A percentile compares a stretch with the other conserved stretches of the same genome.
phyloP scores from a whole-genome alignment of 1,140 invertebrate genomes.

The Zaprionus davidi region DNA sequence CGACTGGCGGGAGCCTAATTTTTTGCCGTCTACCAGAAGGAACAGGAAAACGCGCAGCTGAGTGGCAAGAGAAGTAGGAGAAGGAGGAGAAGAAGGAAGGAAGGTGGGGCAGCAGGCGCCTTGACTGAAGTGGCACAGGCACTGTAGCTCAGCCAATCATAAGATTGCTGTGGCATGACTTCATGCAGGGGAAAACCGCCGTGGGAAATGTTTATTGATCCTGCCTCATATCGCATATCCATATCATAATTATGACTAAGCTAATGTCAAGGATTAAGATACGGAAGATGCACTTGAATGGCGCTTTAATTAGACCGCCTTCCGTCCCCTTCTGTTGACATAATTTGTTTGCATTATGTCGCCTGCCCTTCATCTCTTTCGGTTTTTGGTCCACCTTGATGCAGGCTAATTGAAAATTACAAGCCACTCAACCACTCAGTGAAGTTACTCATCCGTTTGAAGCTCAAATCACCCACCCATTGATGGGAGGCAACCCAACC shows the following conservation, averaged over 20 bases:
- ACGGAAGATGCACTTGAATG: slow-evolving; percentile 33
- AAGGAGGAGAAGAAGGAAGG: slow-evolving; percentile 16
- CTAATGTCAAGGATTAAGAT: slow-evolving; percentile 45
- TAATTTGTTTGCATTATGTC: slow-evolving; percentile 72
- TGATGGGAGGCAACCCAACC: slow-evolving; percentile 1
- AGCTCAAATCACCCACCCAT: slow-evolving; percentile 9
- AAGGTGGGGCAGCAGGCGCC: slow-evolving; percentile 13
- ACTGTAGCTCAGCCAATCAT: slow-evolving; percentile 70
- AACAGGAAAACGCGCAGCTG: slow-evolving; percentile 5
- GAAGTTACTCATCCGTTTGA: background rate
- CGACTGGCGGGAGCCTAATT: slow-evolving; percentile 81
- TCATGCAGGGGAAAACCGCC: slow-evolving; percentile 40
- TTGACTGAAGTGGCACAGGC: slow-evolving; percentile 39
- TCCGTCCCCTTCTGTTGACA: slow-evolving; percentile 61
- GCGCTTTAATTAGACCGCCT: slow-evolving; percentile 62
- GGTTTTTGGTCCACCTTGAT: slow-evolving; percentile 59
- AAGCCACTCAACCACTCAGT: slow-evolving; percentile 49
- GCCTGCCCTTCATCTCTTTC: background rate
- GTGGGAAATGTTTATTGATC: slow-evolving; percentile 48
- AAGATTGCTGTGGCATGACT: slow-evolving; percentile 72
- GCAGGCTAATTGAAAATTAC: slow-evolving; percentile 75
- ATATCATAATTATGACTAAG: slow-evolving; percentile 46
- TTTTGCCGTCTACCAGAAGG: slow-evolving; percentile 65
- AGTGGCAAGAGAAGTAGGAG: too few relatives aligned
- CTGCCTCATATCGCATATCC: background rate